phyloP scores from a whole-genome alignment of 2,888 invertebrate species.

The Amitus sp. region DNA sequence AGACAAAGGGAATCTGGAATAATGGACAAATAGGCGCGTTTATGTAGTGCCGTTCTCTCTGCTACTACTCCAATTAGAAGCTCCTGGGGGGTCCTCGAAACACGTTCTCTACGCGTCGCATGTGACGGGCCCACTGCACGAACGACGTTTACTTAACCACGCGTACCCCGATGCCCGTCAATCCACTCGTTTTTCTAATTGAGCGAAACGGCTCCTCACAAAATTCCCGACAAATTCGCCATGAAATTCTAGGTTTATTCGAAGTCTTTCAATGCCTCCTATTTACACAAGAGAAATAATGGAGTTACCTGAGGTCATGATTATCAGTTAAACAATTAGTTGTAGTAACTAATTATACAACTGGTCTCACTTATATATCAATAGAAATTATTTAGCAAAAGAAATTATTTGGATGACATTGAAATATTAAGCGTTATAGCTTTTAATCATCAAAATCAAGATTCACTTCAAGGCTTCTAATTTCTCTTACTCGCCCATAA shows the following conservation, averaged over 20 bases:
- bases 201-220: constrained; percentile 5
- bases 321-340: too few relatives aligned
- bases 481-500: too few relatives aligned
- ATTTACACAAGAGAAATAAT: too few relatives aligned
- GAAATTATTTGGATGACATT: too few relatives aligned
- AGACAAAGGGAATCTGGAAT: constrained; percentile 66
- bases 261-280: too few relatives aligned
- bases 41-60: constrained; percentile 58
- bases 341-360: too few relatives aligned
- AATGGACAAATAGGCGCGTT: constrained; percentile 66
- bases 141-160: constrained; percentile 36
- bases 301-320: too few relatives aligned
- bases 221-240: neutral
- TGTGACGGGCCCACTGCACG: constrained; percentile 33
- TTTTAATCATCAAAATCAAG: too few relatives aligned
- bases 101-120: constrained; percentile 48
- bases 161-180: constrained; percentile 24
- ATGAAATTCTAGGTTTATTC: neutral
- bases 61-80: constrained; percentile 62
- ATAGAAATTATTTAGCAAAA: too few relatives aligned
- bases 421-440: too few relatives aligned
- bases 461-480: too few relatives aligned
- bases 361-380: too few relatives aligned
- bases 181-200: constrained; percentile 15
- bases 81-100: constrained; percentile 51